Evolutionary conservation across 2,113 vertebrate species (phyloP).

Genomic region (Aspidoscelis tigris): DNA sequence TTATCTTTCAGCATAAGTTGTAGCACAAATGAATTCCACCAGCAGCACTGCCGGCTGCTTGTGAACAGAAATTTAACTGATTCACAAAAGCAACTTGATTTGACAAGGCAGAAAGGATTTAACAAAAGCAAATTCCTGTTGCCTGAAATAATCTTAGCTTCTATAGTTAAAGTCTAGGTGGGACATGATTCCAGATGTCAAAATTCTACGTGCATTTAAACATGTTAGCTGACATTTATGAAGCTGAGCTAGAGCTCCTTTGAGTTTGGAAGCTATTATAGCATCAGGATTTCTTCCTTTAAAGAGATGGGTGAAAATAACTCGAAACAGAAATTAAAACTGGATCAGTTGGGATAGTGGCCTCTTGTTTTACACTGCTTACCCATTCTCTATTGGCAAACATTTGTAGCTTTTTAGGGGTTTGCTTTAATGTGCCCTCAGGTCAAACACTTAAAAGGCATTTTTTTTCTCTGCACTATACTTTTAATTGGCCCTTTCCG

Average conservation of each 20-base stretch:
- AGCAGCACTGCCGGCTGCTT: slow-evolving; percentile 18
- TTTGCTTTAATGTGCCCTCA: not conserved
- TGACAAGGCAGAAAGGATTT: slow-evolving; percentile 53
- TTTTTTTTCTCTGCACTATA: no score
- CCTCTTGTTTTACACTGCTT: slow-evolving; percentile 13
- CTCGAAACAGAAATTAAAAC: slow-evolving; percentile 55
- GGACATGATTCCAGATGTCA: slow-evolving; percentile 64
- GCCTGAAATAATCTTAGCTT: slow-evolving; percentile 62
- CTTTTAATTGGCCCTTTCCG: not conserved
- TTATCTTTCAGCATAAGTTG: slow-evolving; percentile 49
- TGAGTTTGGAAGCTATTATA: slow-evolving; percentile 47
- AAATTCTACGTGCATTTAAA: slow-evolving; percentile 53
- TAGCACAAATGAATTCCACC: not conserved
- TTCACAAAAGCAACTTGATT: slow-evolving; percentile 52
- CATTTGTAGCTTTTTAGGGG: slow-evolving; percentile 40
- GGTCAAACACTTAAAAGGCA: not conserved
- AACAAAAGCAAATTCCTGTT: slow-evolving; percentile 64
- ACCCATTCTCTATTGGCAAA: slow-evolving; percentile 21
- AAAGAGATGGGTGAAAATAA: not conserved
- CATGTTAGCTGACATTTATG: slow-evolving; percentile 50
- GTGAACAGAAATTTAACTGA: slow-evolving; percentile 57
- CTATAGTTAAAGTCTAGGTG: slow-evolving; percentile 58
- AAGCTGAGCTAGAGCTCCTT: slow-evolving; percentile 57
- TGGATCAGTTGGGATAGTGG: slow-evolving; percentile 22
- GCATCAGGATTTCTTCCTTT: slow-evolving; percentile 51